These are phyloP conservation scores for Tipula lateralis DNA, from an alignment of 2,888 invertebrate species.

Conservation along the genomic window DNA sequence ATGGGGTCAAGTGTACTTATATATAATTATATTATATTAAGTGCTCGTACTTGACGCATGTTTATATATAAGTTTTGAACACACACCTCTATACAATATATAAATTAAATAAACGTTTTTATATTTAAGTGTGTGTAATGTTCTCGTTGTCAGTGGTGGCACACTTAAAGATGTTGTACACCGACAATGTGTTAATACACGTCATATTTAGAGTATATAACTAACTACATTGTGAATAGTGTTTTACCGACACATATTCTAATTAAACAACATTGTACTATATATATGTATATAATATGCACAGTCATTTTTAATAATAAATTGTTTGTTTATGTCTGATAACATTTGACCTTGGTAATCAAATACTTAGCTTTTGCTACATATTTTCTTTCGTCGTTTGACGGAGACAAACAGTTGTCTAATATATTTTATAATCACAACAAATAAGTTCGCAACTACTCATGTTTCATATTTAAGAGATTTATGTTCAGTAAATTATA, in stretches of 20 bases:
- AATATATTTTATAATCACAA: background rate
- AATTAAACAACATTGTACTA: background rate
- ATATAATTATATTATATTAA: background rate
- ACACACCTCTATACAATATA: background rate
- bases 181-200: background rate
- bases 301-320: background rate
- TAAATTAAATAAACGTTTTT: background rate
- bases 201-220: background rate
- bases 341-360: slow-evolving; percentile 24
- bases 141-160: background rate
- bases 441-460: background rate
- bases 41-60: background rate
- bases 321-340: background rate
- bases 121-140: background rate
- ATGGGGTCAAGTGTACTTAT: background rate
- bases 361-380: slow-evolving; percentile 1
- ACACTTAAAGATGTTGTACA: background rate
- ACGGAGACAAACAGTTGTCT: background rate
- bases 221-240: background rate
- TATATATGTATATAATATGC: background rate
- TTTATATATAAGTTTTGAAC: background rate
- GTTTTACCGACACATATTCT: background rate
- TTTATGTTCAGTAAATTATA: background rate
- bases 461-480: background rate
- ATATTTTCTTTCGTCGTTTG: background rate